These are phyloP conservation scores for Slavum lentiscoides DNA, from an alignment of 2,888 invertebrate genomes.

Conservation along the genomic window DNA sequence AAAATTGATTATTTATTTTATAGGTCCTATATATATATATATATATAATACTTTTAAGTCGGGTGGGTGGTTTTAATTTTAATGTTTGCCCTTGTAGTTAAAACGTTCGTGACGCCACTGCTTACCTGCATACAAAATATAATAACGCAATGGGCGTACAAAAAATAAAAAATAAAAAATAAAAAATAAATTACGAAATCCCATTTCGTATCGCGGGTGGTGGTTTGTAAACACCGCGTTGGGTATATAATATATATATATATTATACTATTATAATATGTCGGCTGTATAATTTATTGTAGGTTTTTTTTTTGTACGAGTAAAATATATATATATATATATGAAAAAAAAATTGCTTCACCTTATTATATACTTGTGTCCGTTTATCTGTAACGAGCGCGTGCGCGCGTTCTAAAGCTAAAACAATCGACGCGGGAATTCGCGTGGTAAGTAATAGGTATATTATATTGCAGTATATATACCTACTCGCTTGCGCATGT, in stretches of 20 bases:
- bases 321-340: neutral
- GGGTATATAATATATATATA: too few relatives aligned
- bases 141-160: neutral
- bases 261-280: neutral
- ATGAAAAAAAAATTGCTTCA: constrained; percentile 13
- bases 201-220: neutral
- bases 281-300: constrained; percentile 4
- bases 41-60: too few relatives aligned
- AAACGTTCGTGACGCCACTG: too few relatives aligned
- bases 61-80: too few relatives aligned
- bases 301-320: neutral
- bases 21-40: too few relatives aligned
- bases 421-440: constrained; percentile 41
- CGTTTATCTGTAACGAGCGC: neutral
- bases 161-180: too few relatives aligned
- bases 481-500: neutral
- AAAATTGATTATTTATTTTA: too few relatives aligned
- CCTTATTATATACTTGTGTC: constrained; percentile 16
- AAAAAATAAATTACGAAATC: neutral
- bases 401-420: constrained; percentile 6
- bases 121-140: too few relatives aligned
- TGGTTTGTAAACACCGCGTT: neutral
- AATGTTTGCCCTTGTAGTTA: too few relatives aligned
- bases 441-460: neutral
- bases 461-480: neutral